Conservation (phyloP, 2,888 invertebrate genomes). For the Vannuccia rotundouncinata region DNA sequence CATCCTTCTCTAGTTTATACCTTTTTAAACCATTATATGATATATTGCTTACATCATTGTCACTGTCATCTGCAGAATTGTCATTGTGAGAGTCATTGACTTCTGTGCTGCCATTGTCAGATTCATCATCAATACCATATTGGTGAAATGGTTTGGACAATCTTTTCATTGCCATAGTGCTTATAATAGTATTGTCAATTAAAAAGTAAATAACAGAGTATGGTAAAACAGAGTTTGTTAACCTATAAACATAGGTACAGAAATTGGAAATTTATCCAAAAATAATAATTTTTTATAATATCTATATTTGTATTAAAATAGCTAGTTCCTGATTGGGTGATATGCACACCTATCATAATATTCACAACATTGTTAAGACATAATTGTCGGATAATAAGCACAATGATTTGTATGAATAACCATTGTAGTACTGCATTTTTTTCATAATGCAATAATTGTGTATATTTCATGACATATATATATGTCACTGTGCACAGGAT, state of each 20-base stretch:
- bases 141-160: slow-evolving; percentile 14
- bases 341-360: neutral
- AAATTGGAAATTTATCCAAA: slow-evolving; percentile 23
- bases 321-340: neutral
- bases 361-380: neutral
- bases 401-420: slow-evolving; percentile 26
- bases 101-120: slow-evolving; percentile 20
- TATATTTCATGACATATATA: no score
- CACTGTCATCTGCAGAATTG: neutral
- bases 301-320: slow-evolving; percentile 22
- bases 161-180: slow-evolving; percentile 26
- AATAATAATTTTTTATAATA: slow-evolving; percentile 7
- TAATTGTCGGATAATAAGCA: slow-evolving; percentile 13
- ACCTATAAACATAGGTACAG: slow-evolving; percentile 14
- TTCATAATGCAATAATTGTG: slow-evolving; percentile 2
- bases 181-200: slow-evolving; percentile 26
- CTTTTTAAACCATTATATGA: neutral
- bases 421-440: slow-evolving; percentile 12
- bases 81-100: slow-evolving; percentile 21
- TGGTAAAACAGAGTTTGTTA: slow-evolving; percentile 16
- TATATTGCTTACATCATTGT: neutral
- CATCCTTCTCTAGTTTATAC: neutral
- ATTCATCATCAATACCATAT: slow-evolving; percentile 26
- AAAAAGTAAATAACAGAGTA: slow-evolving; percentile 24
- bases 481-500: no score